phyloP scores from a whole-genome alignment of 2,113 vertebrate genomes.

The Nothoprocta perdicaria region DNA sequence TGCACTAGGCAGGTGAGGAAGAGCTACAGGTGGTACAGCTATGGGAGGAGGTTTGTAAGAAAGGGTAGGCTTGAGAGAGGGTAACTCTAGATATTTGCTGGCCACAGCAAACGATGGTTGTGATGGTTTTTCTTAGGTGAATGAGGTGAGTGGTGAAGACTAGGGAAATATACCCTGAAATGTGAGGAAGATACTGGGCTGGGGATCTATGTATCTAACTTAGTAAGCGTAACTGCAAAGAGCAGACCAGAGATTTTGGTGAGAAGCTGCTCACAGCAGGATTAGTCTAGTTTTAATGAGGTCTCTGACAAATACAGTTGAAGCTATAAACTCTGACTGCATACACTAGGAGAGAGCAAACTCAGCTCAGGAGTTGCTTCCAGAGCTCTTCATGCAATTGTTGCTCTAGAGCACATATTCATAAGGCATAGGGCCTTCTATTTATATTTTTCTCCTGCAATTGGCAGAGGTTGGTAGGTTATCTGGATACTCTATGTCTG shows the following conservation, averaged over 20 bases:
- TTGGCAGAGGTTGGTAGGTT: conserved; percentile 41
- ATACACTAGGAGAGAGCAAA: background rate
- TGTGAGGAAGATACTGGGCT: background rate
- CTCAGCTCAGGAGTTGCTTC: background rate
- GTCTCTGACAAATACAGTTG: background rate
- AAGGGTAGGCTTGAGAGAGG: background rate
- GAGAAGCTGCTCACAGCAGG: background rate
- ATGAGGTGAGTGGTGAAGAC: background rate
- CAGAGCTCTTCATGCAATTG: background rate
- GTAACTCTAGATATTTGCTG: background rate
- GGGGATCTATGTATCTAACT: background rate
- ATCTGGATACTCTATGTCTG: conserved; percentile 62
- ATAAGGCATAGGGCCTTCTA: background rate
- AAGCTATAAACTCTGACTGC: background rate
- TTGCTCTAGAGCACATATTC: background rate
- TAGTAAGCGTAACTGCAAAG: background rate
- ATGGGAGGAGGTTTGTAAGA: background rate
- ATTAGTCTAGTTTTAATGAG: background rate
- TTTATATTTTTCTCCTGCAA: conserved; percentile 41
- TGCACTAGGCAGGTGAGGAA: background rate
- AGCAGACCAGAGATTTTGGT: background rate
- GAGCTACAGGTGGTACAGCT: background rate
- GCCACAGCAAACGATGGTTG: background rate
- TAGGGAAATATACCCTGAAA: background rate
- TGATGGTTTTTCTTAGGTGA: background rate